A percentile compares a stretch with the other conserved stretches of the same genome.
Evolutionary conservation across 1,140 invertebrate species (phyloP).

Genomic region (Apocrypta bakeri): DNA sequence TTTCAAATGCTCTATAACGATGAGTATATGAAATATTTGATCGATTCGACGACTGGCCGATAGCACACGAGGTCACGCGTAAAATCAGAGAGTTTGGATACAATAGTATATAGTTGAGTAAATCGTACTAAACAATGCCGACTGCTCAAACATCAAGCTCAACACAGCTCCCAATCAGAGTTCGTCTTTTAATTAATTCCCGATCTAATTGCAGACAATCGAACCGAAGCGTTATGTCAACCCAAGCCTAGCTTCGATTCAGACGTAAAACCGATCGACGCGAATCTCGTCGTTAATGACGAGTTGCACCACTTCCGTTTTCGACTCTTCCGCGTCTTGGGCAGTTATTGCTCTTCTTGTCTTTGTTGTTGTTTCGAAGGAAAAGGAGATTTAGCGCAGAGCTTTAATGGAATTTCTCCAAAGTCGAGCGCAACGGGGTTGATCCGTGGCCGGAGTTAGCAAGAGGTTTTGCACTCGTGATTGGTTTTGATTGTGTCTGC

Average conservation of each 20-base stretch:
- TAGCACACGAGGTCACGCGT: no score
- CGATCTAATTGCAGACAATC: background rate
- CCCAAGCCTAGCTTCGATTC: background rate
- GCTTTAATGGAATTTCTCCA: slow-evolving; percentile 33
- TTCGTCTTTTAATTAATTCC: background rate
- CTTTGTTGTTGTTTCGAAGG: slow-evolving; percentile 23
- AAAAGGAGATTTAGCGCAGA: background rate
- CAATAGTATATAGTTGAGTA: no score
- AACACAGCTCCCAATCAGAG: background rate
- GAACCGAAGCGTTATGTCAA: background rate
- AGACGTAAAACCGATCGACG: background rate
- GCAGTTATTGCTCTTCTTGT: slow-evolving; percentile 3
- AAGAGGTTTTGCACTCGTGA: background rate
- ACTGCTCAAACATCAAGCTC: no score
- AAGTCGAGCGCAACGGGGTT: background rate
- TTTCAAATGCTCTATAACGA: no score
- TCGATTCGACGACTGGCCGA: no score
- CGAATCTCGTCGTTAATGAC: background rate
- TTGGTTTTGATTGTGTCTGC: slow-evolving; percentile 13
- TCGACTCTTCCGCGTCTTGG: background rate
- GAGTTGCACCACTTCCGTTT: background rate
- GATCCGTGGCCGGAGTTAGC: background rate
- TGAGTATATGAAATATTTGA: no score
- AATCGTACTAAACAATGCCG: no score
- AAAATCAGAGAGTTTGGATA: no score